Evolutionary conservation across 2,888 invertebrate species (phyloP).

Genomic region (Sinhomidia bicolor): DNA sequence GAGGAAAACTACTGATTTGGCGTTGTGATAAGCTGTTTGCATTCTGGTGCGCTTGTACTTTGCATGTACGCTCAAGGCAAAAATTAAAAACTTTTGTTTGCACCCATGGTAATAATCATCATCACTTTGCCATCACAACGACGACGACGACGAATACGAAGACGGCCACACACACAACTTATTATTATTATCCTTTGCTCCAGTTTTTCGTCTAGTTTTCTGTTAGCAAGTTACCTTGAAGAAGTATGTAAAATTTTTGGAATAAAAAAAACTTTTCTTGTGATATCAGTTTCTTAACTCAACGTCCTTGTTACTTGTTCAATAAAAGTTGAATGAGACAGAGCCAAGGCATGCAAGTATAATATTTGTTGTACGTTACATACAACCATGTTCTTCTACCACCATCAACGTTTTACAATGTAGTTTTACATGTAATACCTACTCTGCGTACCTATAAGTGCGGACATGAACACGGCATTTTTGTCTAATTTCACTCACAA

Average conservation of each 20-base stretch:
- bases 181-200: conserved; percentile 3
- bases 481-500: neutral
- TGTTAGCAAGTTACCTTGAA: conserved; percentile 48
- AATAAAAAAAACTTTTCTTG: neutral
- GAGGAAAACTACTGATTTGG: conserved; percentile 49
- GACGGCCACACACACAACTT: neutral
- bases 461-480: neutral
- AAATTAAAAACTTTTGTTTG: conserved; percentile 64
- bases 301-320: neutral
- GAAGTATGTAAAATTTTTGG: conserved; percentile 41
- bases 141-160: neutral
- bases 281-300: neutral
- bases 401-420: no score
- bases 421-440: no score
- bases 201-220: neutral
- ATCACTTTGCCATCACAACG: neutral
- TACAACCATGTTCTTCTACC: no score
- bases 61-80: conserved; percentile 69
- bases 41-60: conserved; percentile 45
- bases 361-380: no score
- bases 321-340: neutral
- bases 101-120: neutral
- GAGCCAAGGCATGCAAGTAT: no score
- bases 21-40: conserved; percentile 67
- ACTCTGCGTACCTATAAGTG: no score